Percentiles rank a stretch among this genome's conserved stretches.
These are phyloP conservation scores for Epinephelus malabaricus DNA, from an alignment of 2,797 vertebrate species.

Conservation along the genomic window DNA sequence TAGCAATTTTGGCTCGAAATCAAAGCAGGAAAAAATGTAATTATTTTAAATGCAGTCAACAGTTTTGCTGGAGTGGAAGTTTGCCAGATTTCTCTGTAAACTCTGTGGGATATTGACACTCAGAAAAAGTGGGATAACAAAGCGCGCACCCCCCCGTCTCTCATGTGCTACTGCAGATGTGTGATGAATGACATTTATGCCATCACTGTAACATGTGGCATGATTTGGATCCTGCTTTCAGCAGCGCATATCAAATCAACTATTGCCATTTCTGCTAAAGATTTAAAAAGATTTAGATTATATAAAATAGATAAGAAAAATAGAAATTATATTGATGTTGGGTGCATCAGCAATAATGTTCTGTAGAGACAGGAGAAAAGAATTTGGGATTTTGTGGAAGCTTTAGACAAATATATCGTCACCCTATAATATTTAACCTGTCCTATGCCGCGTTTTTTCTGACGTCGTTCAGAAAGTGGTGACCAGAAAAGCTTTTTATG, in stretches of 20 bases:
- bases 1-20: constrained; percentile 59
- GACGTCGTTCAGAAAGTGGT: neutral
- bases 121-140: constrained; percentile 36
- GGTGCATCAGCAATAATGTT: neutral
- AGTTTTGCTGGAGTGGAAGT: constrained; percentile 54
- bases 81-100: constrained; percentile 54
- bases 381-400: neutral
- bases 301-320: neutral
- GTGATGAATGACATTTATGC: constrained; percentile 31
- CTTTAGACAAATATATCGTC: neutral
- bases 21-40: constrained; percentile 56
- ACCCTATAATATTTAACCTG: neutral
- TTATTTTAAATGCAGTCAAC: constrained; percentile 72
- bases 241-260: neutral
- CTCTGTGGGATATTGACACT: constrained; percentile 50
- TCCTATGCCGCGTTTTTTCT: neutral
- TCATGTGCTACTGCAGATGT: constrained; percentile 59
- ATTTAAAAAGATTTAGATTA: neutral
- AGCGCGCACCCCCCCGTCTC: constrained; percentile 18
- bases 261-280: neutral
- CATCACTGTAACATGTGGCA: constrained; percentile 26
- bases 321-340: neutral
- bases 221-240: constrained; percentile 32
- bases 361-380: neutral
- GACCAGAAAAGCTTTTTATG: neutral